Evolutionary conservation across 2,113 vertebrate genomes (phyloP).

Genomic region (Okapia johnstoni): DNA sequence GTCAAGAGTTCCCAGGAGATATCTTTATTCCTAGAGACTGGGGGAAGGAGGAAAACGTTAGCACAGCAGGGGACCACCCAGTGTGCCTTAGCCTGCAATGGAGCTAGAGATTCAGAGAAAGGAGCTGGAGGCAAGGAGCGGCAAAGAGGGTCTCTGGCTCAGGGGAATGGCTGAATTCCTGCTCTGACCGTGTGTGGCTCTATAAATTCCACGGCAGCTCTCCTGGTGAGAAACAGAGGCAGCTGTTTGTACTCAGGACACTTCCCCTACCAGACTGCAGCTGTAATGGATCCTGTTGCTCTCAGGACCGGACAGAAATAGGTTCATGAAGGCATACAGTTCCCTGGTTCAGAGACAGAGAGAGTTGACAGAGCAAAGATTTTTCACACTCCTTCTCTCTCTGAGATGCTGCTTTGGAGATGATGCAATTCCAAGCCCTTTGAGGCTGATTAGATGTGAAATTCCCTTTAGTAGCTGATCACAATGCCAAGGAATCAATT

Average conservation of each 20-base stretch:
- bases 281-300: neutral
- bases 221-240: neutral
- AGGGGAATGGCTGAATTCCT: neutral
- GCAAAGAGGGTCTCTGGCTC: neutral
- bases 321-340: neutral
- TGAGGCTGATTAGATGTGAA: neutral
- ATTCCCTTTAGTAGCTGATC: neutral
- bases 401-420: neutral
- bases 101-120: neutral
- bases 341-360: neutral
- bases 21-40: neutral
- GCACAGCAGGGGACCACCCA: neutral
- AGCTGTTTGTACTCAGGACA: neutral
- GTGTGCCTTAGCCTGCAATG: neutral
- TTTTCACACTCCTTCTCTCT: neutral
- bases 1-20: neutral
- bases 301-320: neutral
- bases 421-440: neutral
- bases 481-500: neutral
- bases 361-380: neutral
- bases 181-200: neutral
- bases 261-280: neutral
- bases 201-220: neutral
- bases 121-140: neutral
- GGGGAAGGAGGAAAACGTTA: neutral